Base-by-base conservation (phyloP, 2,888 invertebrate species). In the Cryptosula pallasiana region DNA sequence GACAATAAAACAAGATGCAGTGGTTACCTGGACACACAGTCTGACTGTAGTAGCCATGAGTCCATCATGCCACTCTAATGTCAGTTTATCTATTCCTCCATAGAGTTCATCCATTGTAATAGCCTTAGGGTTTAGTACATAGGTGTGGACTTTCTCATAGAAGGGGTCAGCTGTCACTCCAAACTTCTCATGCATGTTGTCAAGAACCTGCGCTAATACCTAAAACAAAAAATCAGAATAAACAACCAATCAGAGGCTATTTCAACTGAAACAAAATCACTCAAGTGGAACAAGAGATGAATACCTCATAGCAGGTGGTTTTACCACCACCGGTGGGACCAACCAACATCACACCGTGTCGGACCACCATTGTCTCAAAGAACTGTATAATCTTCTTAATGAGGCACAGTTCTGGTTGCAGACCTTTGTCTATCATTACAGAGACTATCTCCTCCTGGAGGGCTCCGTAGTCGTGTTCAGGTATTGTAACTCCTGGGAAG, bases 331-430 rank as follows among this genome's bases (percentile, higher is more conserved):
- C 94, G 0, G 94, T 93, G 0, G 93, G 93, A 0, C 94, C 94
- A 0, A 94, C 94, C 75, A 93, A 85, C 94, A 95, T 94, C 0
- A 94, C 94, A 1, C 94, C 94, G 89, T 94, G 94, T 25, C 94
- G 88, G 1, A 94, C 93, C 76, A 91, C 90, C 92, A 94, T 92
- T 0, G 94, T 94, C 83, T 94, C 94, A 80, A 92, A 92, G 13
- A 94, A 86, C 81, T 95, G 94, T 75, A 94, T 92, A 25, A 91
- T 89, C 87, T 93, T 92, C 57, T 87, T 86, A 54, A 91, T 88
- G 83, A 91, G 90, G 13, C 91, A 90, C 0, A 90, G 86, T 82
- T 94, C 92, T 1, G 91, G 84, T 75, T 89, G 90, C 27, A 87
- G 86, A 1, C 88, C 87, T 58, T 87, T 77, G 13, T 72, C 79